Conservation (phyloP, 2,797 vertebrate species). For the Vespertilio murinus region DNA sequence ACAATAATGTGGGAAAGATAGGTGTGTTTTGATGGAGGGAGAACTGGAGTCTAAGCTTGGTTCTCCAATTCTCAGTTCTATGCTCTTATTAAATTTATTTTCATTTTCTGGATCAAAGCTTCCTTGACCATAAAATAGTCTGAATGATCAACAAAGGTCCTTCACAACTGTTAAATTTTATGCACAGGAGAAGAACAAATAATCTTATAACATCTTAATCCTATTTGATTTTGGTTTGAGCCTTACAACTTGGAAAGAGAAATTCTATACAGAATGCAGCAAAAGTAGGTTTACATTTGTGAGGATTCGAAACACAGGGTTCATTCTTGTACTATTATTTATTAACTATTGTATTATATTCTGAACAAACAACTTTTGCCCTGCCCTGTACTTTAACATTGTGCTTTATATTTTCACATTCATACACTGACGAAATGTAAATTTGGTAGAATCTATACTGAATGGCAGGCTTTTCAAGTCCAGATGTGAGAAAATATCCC, state of each 20-base stretch:
- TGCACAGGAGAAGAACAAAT: background rate
- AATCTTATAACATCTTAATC: background rate
- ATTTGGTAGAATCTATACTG: background rate
- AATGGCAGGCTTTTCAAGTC: background rate
- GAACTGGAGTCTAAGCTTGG: background rate
- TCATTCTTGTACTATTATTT: background rate
- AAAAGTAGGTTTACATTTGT: background rate
- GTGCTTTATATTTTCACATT: background rate
- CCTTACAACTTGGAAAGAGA: background rate
- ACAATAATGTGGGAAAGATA: background rate
- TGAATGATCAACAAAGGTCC: background rate
- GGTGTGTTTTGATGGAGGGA: background rate
- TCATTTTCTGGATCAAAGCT: slow-evolving; percentile 4
- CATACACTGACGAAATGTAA: background rate
- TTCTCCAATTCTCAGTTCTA: background rate
- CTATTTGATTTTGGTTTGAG: background rate
- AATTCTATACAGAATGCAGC: background rate
- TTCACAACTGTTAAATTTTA: background rate
- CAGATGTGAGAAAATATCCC: background rate
- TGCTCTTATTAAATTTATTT: background rate
- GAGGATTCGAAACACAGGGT: background rate
- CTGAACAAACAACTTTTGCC: background rate
- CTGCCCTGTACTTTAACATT: background rate
- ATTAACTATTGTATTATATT: background rate
- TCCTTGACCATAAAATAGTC: background rate